phyloP scores from a whole-genome alignment of 2,113 vertebrate genomes.

The Eupsittula cactorum region DNA sequence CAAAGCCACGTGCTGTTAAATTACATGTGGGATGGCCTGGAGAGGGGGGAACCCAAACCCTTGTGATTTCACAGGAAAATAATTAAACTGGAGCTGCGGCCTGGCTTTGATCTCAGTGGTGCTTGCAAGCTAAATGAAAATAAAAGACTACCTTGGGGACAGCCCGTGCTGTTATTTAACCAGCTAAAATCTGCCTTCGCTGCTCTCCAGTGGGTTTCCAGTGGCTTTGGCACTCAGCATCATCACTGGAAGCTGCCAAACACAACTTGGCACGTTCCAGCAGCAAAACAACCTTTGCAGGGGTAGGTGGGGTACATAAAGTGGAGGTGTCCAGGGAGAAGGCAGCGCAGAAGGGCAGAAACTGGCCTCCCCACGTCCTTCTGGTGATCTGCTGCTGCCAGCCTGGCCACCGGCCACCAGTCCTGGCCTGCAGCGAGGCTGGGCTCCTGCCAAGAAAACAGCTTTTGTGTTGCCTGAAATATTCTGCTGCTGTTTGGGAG shows the following conservation, averaged over 20 bases:
- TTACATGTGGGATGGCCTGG: neutral
- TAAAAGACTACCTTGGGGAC: neutral
- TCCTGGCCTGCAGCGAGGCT: accelerated
- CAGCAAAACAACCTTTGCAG: neutral
- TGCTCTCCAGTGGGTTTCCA: neutral
- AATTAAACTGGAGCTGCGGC: neutral
- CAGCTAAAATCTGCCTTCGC: neutral
- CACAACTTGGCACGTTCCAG: neutral
- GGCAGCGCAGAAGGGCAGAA: neutral
- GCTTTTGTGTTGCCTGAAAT: constrained; percentile 41
- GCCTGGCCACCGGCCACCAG: accelerated
- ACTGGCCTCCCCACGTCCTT: neutral
- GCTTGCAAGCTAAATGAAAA: constrained; percentile 31
- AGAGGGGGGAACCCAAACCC: neutral
- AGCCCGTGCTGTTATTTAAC: constrained; percentile 13
- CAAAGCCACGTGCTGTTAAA: neutral
- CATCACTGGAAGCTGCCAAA: neutral
- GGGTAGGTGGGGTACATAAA: neutral
- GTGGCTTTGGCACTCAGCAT: neutral
- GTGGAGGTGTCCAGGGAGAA: neutral
- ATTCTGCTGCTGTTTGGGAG: neutral
- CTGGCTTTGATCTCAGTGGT: constrained; percentile 27
- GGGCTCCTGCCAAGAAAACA: constrained; percentile 25
- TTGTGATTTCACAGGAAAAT: neutral
- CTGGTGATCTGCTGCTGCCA: neutral